A percentile compares a stretch with the other conserved stretches of the same genome.
phyloP scores from a whole-genome alignment of 2,797 vertebrate species.

The Euthynnus affinis region DNA sequence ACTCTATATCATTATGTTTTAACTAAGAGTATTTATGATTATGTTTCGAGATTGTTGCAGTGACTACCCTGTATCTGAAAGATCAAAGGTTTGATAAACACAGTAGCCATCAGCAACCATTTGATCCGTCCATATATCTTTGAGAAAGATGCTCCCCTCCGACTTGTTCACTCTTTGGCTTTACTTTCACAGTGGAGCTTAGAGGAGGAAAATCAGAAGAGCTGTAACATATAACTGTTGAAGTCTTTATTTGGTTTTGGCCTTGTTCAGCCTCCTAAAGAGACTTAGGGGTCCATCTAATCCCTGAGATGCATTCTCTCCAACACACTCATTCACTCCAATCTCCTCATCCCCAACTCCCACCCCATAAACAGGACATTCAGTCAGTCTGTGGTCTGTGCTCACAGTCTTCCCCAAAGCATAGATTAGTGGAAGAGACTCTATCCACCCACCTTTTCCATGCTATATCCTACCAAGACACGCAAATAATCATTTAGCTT shows the following conservation, averaged over 20 bases:
- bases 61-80: not conserved
- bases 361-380: constrained; percentile 41
- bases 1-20: not conserved
- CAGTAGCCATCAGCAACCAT: not conserved
- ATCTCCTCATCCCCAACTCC: not conserved
- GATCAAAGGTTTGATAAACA: not conserved
- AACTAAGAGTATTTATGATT: not conserved
- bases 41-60: not conserved
- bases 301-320: constrained; percentile 55
- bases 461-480: constrained; percentile 58
- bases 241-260: constrained; percentile 68
- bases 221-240: constrained; percentile 49
- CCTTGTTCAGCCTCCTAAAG: constrained; percentile 54
- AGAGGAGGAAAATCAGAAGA: constrained; percentile 52
- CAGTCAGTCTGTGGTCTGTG: constrained; percentile 51
- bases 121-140: not conserved
- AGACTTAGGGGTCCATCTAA: constrained; percentile 59
- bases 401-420: constrained; percentile 46
- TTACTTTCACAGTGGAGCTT: constrained; percentile 29
- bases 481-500: constrained; percentile 56
- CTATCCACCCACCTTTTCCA: constrained; percentile 63
- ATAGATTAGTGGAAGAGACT: constrained; percentile 54
- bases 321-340: constrained; percentile 49
- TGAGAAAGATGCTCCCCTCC: constrained; percentile 16
- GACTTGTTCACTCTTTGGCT: constrained; percentile 24